phyloP scores from a whole-genome alignment of 2,113 vertebrate species.

The Tautogolabrus adspersus region DNA sequence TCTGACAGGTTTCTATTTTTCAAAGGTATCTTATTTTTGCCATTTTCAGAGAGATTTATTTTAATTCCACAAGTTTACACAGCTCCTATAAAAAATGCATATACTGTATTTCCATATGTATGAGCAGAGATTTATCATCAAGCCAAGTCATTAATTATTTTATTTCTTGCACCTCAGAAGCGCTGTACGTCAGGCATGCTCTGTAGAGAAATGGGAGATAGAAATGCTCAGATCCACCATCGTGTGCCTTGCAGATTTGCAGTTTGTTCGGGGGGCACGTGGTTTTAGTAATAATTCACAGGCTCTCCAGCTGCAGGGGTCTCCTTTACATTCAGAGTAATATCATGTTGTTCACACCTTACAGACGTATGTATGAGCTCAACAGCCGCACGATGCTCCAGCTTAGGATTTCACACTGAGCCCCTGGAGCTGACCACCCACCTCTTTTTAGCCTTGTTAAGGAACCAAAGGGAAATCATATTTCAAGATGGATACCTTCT shows the following conservation, averaged over 20 bases:
- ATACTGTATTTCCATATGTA: slow-evolving; percentile 25
- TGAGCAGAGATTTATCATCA: slow-evolving; percentile 31
- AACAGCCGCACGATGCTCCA: slow-evolving; percentile 42
- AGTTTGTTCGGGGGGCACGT: not conserved
- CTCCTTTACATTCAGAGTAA: slow-evolving; percentile 45
- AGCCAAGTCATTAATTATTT: slow-evolving; percentile 14
- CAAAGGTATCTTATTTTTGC: not conserved
- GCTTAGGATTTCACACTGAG: slow-evolving; percentile 46
- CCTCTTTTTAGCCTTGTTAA: slow-evolving; percentile 72
- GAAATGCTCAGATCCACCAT: slow-evolving; percentile 25
- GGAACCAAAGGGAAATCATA: slow-evolving; percentile 73
- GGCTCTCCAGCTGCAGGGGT: slow-evolving; percentile 37
- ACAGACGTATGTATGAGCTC: slow-evolving; percentile 22
- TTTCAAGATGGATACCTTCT: slow-evolving; percentile 70
- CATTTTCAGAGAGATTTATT: not conserved
- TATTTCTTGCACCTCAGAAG: not conserved
- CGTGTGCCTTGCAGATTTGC: slow-evolving; percentile 30
- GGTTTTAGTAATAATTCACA: slow-evolving; percentile 34
- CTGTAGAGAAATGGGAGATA: slow-evolving; percentile 1
- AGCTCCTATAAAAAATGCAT: not conserved
- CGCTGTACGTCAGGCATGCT: not conserved
- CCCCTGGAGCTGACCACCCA: slow-evolving; percentile 73
- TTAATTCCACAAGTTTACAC: not conserved
- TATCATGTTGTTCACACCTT: slow-evolving; percentile 49
- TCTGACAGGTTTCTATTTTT: too few species aligned